phyloP scores from a whole-genome alignment of 2,888 invertebrate species.

The Drosophila testacea region DNA sequence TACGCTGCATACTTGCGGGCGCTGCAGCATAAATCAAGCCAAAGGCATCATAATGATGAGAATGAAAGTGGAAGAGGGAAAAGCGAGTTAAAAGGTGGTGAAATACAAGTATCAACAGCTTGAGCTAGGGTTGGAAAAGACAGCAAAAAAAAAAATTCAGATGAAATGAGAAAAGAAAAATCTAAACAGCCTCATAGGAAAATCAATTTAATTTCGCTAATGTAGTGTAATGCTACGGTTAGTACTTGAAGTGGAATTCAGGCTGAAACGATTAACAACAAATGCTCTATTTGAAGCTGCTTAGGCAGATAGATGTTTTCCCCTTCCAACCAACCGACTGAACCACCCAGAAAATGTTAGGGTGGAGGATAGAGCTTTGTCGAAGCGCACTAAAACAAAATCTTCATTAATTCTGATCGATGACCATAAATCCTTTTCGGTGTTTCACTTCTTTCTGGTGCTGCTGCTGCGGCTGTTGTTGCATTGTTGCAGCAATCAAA shows the following conservation, averaged over 20 bases:
- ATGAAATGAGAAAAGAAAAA: slow-evolving; percentile 10
- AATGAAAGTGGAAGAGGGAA: slow-evolving; percentile 1
- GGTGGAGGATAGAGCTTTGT: slow-evolving; percentile 40
- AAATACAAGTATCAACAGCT: slow-evolving; percentile 41
- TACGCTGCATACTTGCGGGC: slow-evolving; percentile 79
- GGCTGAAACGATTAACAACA: slow-evolving; percentile 69
- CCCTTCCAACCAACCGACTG: neutral
- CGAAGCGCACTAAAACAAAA: slow-evolving; percentile 67
- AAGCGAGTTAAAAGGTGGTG: slow-evolving; percentile 63
- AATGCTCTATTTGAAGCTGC: slow-evolving; percentile 71
- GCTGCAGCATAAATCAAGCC: slow-evolving; percentile 79
- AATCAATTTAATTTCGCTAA: slow-evolving; percentile 83
- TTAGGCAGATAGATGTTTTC: slow-evolving; percentile 26
- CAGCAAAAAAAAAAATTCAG: slow-evolving; percentile 1
- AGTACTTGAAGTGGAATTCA: slow-evolving; percentile 49
- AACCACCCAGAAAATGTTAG: neutral
- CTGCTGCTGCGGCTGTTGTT: slow-evolving; percentile 29
- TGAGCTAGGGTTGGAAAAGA: slow-evolving; percentile 39
- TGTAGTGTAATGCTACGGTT: slow-evolving; percentile 78
- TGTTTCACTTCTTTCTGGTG: slow-evolving; percentile 47
- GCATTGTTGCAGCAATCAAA: slow-evolving; percentile 79
- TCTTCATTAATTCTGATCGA: slow-evolving; percentile 86
- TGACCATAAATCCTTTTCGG: slow-evolving; percentile 84
- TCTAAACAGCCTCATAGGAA: slow-evolving; percentile 38
- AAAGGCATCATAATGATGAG: slow-evolving; percentile 64